Percentiles rank a stretch among this genome's conserved stretches.
These are phyloP conservation scores for Stictonetta naevosa DNA, from an alignment of 2,113 vertebrate species.

Conservation along the genomic window DNA sequence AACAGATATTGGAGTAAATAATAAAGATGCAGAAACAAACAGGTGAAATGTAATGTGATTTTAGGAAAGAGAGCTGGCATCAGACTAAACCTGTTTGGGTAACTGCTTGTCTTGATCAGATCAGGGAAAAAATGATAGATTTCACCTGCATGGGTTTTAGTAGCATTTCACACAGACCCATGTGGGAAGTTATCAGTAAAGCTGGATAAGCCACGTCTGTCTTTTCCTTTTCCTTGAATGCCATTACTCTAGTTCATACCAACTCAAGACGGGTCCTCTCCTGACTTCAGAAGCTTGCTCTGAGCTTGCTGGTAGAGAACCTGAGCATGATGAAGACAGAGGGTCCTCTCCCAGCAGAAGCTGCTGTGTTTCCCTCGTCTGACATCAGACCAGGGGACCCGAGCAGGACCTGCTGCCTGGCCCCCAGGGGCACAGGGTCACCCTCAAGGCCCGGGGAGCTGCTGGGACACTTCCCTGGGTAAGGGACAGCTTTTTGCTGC, in stretches of 20 bases:
- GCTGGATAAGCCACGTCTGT: background rate
- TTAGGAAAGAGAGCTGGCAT: background rate
- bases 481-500: background rate
- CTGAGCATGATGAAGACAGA: background rate
- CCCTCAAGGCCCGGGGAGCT: background rate
- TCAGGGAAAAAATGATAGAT: background rate
- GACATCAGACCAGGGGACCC: background rate
- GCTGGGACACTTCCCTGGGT: background rate
- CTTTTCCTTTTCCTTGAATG: background rate
- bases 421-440: fast-evolving
- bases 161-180: background rate
- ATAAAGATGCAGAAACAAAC: background rate
- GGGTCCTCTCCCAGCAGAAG: background rate
- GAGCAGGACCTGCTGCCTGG: background rate
- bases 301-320: background rate
- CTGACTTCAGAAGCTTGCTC: background rate
- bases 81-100: background rate
- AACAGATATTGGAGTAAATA: background rate
- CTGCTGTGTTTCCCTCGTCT: fast-evolving
- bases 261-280: background rate
- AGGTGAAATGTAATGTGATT: background rate
- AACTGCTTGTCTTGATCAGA: background rate
- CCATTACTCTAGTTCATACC: background rate
- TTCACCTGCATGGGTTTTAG: background rate
- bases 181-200: background rate